These are phyloP conservation scores for Saturnia japonica DNA, from an alignment of 2,888 invertebrate species.

Conservation along the genomic window DNA sequence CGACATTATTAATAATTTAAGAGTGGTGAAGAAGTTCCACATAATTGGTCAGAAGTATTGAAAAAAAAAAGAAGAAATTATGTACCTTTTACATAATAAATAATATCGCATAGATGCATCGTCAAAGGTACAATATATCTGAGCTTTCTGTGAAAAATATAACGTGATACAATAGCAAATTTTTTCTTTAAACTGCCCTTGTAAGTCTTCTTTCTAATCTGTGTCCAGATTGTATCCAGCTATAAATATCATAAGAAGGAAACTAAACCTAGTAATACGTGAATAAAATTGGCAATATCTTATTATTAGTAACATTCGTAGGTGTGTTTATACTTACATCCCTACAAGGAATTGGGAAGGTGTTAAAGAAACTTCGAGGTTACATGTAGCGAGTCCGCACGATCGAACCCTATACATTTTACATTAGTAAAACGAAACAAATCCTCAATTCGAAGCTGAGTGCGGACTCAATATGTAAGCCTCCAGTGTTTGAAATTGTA, in stretches of 20 bases:
- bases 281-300: background rate
- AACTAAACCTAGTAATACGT: conserved; percentile 1
- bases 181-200: no score
- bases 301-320: background rate
- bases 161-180: no score
- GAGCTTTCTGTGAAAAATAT: no score
- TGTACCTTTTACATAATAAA: background rate
- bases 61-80: no score
- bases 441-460: conserved; percentile 35
- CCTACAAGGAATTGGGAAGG: conserved; percentile 25
- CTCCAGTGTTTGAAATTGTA: conserved; percentile 21
- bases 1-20: no score
- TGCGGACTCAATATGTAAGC: conserved; percentile 20
- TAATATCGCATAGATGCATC: no score
- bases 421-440: conserved; percentile 51
- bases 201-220: no score
- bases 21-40: no score
- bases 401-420: conserved; percentile 51
- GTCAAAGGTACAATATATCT: no score
- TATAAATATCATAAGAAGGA: conserved; percentile 1
- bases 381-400: conserved; percentile 20
- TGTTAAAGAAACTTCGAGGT: conserved; percentile 30
- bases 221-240: background rate
- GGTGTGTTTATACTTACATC: conserved; percentile 15
- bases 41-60: no score